A percentile compares a stretch with the other conserved stretches of the same genome.
Conservation (phyloP, 2,888 invertebrate genomes). For the Coenonympha glycerion region DNA sequence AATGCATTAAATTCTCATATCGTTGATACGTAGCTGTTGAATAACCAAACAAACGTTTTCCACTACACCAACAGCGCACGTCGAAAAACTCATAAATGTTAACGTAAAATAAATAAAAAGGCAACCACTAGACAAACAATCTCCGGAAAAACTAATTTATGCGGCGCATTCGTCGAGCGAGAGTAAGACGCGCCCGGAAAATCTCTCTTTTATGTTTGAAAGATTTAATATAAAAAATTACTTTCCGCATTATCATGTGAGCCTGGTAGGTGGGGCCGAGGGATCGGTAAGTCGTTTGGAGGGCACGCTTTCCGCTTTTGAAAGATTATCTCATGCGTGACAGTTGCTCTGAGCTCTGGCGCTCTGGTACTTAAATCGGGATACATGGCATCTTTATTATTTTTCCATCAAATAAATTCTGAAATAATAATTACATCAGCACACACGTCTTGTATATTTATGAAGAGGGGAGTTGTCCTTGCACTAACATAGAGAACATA, state of each 20-base stretch:
- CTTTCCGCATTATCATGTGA: conserved; percentile 69
- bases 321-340: conserved; percentile 69
- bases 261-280: conserved; percentile 46
- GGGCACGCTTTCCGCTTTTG: conserved; percentile 49
- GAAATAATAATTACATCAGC: not conserved
- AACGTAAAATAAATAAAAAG: conserved; percentile 56
- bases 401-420: conserved; percentile 4
- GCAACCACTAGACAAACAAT: conserved; percentile 65
- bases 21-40: conserved; percentile 23
- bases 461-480: no score
- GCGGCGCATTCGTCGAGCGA: conserved; percentile 55
- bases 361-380: conserved; percentile 43
- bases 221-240: conserved; percentile 73
- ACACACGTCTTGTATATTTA: no score
- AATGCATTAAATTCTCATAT: conserved; percentile 24
- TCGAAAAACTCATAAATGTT: conserved; percentile 66
- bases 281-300: conserved; percentile 48
- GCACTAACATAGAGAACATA: no score
- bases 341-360: conserved; percentile 52
- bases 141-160: conserved; percentile 73
- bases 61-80: conserved; percentile 31
- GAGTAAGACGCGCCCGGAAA: conserved; percentile 49
- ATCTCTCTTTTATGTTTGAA: conserved; percentile 70
- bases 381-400: conserved; percentile 26
- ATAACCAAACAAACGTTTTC: conserved; percentile 31